Percentiles rank a stretch among this genome's conserved stretches.
phyloP scores from a whole-genome alignment of 2,888 invertebrate species.

The Lacanobia oleracea region DNA sequence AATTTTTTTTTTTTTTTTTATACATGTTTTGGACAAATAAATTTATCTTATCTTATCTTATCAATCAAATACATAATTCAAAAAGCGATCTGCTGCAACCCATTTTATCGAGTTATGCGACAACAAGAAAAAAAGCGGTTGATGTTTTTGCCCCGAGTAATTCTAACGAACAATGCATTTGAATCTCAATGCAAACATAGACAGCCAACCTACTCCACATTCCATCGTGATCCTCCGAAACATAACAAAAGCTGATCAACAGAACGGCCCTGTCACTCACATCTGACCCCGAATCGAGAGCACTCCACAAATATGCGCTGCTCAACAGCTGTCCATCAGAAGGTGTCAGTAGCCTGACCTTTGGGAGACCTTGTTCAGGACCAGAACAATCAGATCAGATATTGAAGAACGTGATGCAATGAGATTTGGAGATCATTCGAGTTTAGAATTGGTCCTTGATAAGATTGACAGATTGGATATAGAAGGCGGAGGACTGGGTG shows the following conservation, averaged over 20 bases:
- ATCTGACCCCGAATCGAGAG: conserved; percentile 54
- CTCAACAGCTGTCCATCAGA: conserved; percentile 63
- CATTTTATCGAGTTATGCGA: no score
- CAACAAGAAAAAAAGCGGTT: no score
- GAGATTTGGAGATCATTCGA: conserved; percentile 15
- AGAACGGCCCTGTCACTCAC: conserved; percentile 44
- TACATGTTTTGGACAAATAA: no score
- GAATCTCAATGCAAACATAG: no score
- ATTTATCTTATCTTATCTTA: no score
- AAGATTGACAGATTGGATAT: conserved; percentile 27
- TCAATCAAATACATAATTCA: no score
- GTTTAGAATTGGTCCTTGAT: conserved; percentile 28
- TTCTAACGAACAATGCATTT: no score
- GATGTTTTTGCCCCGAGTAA: no score
- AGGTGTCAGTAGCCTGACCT: conserved; percentile 49
- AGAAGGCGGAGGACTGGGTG: not conserved
- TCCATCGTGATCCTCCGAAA: conserved; percentile 26
- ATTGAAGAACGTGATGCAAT: conserved; percentile 39
- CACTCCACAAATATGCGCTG: conserved; percentile 51
- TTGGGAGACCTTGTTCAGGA: conserved; percentile 47
- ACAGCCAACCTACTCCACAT: not conserved
- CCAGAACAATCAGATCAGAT: conserved; percentile 57
- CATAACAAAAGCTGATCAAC: conserved; percentile 41
- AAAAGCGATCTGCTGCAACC: no score
- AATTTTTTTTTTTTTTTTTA: no score